These are phyloP conservation scores for Prionace glauca DNA, from an alignment of 2,797 vertebrate species.

Conservation along the genomic window DNA sequence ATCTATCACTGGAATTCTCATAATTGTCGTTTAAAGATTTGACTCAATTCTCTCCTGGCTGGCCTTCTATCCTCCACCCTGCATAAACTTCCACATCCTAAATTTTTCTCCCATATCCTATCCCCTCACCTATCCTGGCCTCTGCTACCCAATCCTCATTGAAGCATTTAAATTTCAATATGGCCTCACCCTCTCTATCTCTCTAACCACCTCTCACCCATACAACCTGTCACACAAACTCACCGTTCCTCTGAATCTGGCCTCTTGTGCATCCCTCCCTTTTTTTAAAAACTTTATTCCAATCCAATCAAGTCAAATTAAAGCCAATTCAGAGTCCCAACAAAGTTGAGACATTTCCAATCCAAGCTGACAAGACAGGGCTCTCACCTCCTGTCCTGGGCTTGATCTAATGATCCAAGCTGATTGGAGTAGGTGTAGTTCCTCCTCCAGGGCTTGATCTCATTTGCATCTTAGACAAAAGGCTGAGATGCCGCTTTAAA, in stretches of 20 bases:
- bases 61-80: neutral
- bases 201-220: neutral
- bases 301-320: too few relatives aligned
- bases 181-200: neutral
- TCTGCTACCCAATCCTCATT: neutral
- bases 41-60: neutral
- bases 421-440: too few relatives aligned
- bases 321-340: too few relatives aligned
- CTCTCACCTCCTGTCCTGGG: too few relatives aligned
- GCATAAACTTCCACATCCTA: neutral
- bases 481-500: too few relatives aligned
- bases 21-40: neutral
- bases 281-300: too few relatives aligned
- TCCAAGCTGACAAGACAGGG: too few relatives aligned
- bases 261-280: neutral
- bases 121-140: neutral
- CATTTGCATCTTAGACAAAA: too few relatives aligned
- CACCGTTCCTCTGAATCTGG: neutral
- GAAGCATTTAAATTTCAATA: neutral
- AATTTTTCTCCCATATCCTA: neutral
- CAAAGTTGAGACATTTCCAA: too few relatives aligned
- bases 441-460: too few relatives aligned
- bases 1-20: neutral
- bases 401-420: too few relatives aligned
- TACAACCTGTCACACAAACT: neutral